Percentiles rank a stretch among this genome's conserved stretches.
Evolutionary conservation across 1,140 invertebrate species (phyloP).

Genomic region (Pachypsylla venusta): DNA sequence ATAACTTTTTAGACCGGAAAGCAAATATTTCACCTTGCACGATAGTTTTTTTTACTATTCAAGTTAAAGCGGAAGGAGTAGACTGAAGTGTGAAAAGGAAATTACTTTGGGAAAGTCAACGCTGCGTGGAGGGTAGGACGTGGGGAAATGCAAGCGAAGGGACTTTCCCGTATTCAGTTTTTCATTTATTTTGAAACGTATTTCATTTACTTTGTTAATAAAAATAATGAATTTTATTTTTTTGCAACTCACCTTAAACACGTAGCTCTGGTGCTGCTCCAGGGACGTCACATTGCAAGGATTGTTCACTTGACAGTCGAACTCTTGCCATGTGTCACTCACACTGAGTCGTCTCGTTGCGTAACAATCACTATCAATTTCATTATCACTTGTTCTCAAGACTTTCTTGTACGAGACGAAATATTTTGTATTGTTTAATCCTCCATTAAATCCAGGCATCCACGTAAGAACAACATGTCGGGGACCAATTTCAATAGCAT

Average conservation of each 20-base stretch:
- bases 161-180: too few species aligned
- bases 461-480: constrained; percentile 62
- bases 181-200: too few species aligned
- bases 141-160: too few species aligned
- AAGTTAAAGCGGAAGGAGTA: too few species aligned
- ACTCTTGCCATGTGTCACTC: constrained; percentile 45
- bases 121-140: too few species aligned
- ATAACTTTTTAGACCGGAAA: too few species aligned
- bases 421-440: constrained; percentile 66
- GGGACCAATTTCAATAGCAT: constrained; percentile 50
- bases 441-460: constrained; percentile 81
- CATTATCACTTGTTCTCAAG: constrained; percentile 31
- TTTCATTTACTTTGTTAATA: background rate
- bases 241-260: constrained; percentile 45
- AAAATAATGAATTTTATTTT: background rate
- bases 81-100: too few species aligned
- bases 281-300: constrained; percentile 73
- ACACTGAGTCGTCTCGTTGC: constrained; percentile 40
- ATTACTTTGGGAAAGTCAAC: too few species aligned
- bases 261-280: constrained; percentile 66
- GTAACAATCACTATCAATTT: constrained; percentile 26
- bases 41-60: too few species aligned
- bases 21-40: too few species aligned
- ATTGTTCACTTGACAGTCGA: constrained; percentile 65
- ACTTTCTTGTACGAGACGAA: constrained; percentile 59